Evolutionary conservation across 2,113 vertebrate genomes (phyloP), one percentile per base, ranked within the genome.

Genomic region (Alligator mississippiensis): DNA sequence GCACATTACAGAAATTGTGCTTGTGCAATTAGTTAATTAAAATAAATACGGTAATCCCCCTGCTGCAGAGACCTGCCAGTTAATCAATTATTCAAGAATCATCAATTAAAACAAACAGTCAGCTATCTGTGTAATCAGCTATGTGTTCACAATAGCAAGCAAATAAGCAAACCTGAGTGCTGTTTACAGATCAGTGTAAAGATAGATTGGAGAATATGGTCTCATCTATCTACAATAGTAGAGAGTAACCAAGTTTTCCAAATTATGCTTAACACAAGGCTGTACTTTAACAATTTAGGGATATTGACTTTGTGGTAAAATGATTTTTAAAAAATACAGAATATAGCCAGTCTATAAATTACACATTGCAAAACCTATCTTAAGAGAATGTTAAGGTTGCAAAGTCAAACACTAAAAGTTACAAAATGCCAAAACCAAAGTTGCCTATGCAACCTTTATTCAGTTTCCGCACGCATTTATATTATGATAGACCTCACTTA

Each of bases 21-120:
- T 82, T 91, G 79, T 88, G 27, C 84, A 94, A 96, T 95, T 93
- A 95, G 87, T 92, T 97, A 97, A 98, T 97, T 97, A 97, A 96
- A 97, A 97, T 90, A 97, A 97, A 96, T 82, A 95, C 10, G 81
- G 92, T 83, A 94, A 97, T 94, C 90, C 30, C 68, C 17, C 87
- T 78, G 92, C 94, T 93, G 92, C 95, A 92, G 87, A 97, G 92
- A 95, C 27, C 89, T 77, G 82, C 77, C 93, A 94, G 90, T 89
- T 92, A 96, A 96, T 96, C 94, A 95, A 92, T 97, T 97, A 97
- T 91, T 97, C 90, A 95, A 93, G 96, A 97, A 91, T 25, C 92
- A 90, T 93, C 93, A 92, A 88, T 95, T 96, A 94, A 92, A 92
- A 93, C 91, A 98, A 98, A 97, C 88, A 97, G 75, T 90, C 70